These are phyloP conservation scores for Polypterus senegalus DNA, from an alignment of 2,113 vertebrate genomes.

Conservation along the genomic window DNA sequence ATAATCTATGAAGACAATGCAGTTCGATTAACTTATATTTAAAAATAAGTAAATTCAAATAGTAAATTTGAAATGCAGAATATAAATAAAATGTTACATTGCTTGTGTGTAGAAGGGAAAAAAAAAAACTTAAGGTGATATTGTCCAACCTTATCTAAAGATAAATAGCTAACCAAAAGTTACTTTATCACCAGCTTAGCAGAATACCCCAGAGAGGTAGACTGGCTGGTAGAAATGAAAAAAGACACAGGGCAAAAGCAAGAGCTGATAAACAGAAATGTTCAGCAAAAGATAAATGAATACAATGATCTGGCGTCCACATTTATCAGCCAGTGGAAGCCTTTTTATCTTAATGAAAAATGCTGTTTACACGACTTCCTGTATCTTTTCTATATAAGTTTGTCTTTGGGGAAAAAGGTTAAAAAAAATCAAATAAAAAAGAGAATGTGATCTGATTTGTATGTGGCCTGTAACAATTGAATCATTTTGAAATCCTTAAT, in stretches of 20 bases:
- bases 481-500: no score
- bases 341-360: conserved; percentile 29
- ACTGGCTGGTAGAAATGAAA: conserved; percentile 21
- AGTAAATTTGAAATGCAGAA: no score
- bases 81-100: no score
- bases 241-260: conserved; percentile 11
- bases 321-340: conserved; percentile 15
- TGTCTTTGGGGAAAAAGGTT: background rate
- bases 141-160: conserved; percentile 9
- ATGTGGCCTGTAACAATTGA: no score
- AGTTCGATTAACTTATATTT: no score
- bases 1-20: no score
- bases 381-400: background rate
- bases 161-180: conserved; percentile 11
- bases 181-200: conserved; percentile 8
- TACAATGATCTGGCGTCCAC: conserved; percentile 18
- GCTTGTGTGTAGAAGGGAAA: background rate
- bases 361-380: conserved; percentile 21
- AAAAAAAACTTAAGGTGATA: conserved; percentile 9
- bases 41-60: no score
- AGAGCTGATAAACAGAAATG: conserved; percentile 17
- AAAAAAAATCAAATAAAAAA: no score
- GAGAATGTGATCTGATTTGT: no score
- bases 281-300: conserved; percentile 19
- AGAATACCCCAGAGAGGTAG: conserved; percentile 10